phyloP scores from a whole-genome alignment of 2,113 vertebrate species.

The Protobothrops flavoviridis region DNA sequence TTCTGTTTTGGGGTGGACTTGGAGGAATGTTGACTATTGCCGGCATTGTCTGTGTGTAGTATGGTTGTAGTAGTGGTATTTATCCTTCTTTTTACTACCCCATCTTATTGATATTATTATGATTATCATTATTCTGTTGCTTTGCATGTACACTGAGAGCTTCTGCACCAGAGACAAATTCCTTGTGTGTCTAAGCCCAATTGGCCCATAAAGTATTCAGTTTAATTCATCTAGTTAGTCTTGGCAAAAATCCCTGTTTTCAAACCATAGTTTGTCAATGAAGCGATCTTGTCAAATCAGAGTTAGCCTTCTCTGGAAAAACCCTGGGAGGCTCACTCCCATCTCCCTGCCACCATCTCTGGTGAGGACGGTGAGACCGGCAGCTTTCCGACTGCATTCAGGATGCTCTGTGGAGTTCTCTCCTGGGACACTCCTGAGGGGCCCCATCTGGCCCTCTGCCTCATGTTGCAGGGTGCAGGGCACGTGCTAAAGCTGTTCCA shows the following conservation, averaged over 20 bases:
- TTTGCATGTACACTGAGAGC: background rate
- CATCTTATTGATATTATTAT: background rate
- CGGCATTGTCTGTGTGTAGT: background rate
- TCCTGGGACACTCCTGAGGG: background rate
- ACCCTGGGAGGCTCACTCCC: background rate
- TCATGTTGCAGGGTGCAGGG: background rate
- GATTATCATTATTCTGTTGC: background rate
- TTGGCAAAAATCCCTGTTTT: background rate
- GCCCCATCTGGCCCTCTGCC: background rate
- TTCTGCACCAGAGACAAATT: background rate
- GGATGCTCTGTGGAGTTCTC: background rate
- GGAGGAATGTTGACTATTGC: background rate
- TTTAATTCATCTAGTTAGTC: background rate
- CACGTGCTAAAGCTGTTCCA: background rate
- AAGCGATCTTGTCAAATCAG: background rate
- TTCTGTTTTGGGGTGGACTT: background rate
- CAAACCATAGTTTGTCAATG: background rate
- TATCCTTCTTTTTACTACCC: too few relatives aligned
- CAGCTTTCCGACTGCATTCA: background rate
- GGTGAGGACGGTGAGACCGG: fast-evolving
- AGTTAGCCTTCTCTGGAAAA: background rate
- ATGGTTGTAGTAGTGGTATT: background rate
- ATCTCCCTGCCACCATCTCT: background rate
- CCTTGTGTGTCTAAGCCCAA: background rate
- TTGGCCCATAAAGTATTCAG: too few relatives aligned